Conservation (phyloP, 2,888 invertebrate species). For the Terebella lapidaria region DNA sequence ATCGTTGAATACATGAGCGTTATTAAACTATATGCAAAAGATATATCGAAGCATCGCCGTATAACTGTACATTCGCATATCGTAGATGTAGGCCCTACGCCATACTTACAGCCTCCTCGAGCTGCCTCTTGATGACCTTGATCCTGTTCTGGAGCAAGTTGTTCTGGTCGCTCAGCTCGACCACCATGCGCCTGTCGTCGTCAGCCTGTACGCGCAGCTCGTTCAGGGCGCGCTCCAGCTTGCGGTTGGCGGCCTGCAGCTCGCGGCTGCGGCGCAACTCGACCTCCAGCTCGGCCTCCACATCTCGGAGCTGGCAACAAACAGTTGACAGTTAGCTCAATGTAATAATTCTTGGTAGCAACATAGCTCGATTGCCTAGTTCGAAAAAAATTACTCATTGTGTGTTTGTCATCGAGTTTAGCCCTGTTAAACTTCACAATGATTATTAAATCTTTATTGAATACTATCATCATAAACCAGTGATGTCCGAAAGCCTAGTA, state of each 20-base stretch:
- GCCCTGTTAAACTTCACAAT: not conserved
- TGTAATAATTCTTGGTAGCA: not conserved
- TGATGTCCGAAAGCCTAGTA: not conserved
- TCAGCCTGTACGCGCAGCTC: slow-evolving; percentile 44
- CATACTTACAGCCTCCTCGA: slow-evolving; percentile 52
- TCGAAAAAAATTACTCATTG: not conserved
- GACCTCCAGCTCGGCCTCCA: slow-evolving; percentile 50
- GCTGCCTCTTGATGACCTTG: slow-evolving; percentile 50
- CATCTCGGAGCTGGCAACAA: slow-evolving; percentile 47
- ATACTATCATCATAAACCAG: not conserved
- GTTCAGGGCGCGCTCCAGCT: slow-evolving; percentile 45
- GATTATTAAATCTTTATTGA: too few relatives aligned
- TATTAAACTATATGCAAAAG: too few relatives aligned
- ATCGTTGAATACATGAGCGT: too few relatives aligned
- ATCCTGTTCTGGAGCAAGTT: slow-evolving; percentile 44
- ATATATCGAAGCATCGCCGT: too few relatives aligned
- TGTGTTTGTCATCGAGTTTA: not conserved
- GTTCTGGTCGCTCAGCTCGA: slow-evolving; percentile 41
- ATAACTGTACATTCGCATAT: too few relatives aligned
- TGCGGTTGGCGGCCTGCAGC: slow-evolving; percentile 40
- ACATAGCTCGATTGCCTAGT: not conserved
- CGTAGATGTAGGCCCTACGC: too few relatives aligned
- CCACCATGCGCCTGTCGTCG: slow-evolving; percentile 44
- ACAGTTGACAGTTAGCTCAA: too few relatives aligned
- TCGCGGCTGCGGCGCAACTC: slow-evolving; percentile 50